Percentiles rank a stretch among this genome's conserved stretches.
phyloP scores from a whole-genome alignment of 2,888 invertebrate species.

The Tyria jacobaeae region DNA sequence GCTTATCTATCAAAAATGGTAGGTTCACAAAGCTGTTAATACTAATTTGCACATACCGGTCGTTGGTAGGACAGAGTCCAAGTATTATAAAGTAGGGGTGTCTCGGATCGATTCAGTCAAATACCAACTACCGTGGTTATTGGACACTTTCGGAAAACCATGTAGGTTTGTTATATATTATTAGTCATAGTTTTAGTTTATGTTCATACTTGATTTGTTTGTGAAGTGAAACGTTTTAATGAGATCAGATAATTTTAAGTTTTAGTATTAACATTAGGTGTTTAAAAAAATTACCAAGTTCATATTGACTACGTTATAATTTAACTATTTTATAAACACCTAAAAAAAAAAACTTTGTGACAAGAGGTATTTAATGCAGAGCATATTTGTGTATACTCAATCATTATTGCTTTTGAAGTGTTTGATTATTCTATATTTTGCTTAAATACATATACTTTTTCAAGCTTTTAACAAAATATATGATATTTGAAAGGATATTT shows the following conservation, averaged over 20 bases:
- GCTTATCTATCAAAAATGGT: constrained; percentile 14
- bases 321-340: not conserved
- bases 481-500: too few relatives aligned
- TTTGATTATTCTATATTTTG: not conserved
- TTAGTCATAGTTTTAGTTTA: constrained; percentile 3
- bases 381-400: not conserved
- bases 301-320: not conserved
- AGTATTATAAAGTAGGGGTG: constrained; percentile 70
- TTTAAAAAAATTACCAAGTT: not conserved
- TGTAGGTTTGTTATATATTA: constrained; percentile 55
- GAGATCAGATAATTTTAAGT: not conserved
- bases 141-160: constrained; percentile 55
- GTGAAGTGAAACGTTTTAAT: constrained; percentile 4
- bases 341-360: not conserved
- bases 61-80: constrained; percentile 58
- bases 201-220: not conserved
- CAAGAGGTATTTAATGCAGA: not conserved
- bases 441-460: too few relatives aligned
- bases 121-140: constrained; percentile 58
- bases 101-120: constrained; percentile 61
- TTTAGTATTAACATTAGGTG: not conserved
- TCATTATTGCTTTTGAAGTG: too few relatives aligned
- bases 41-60: constrained; percentile 21
- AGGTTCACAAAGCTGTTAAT: constrained; percentile 30
- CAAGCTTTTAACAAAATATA: too few relatives aligned